phyloP scores from a whole-genome alignment of 2,113 vertebrate species.

The Falcunculus frontatus region DNA sequence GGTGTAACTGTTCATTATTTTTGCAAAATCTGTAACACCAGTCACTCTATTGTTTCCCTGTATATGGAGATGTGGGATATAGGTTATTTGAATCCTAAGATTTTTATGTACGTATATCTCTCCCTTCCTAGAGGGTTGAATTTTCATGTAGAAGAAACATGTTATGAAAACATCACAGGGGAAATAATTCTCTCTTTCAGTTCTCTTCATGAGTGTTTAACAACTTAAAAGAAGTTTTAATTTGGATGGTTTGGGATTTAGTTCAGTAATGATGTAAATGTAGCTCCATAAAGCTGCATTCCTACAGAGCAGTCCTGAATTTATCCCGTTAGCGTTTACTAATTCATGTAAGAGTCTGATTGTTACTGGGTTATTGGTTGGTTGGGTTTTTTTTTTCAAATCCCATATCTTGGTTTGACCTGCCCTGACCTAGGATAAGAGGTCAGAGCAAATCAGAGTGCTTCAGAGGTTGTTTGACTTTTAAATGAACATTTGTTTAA shows the following conservation, averaged over 20 bases:
- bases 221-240: background rate
- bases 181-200: background rate
- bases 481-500: conserved; percentile 49
- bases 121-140: background rate
- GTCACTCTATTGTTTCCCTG: background rate
- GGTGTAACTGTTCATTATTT: background rate
- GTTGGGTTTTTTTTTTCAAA: background rate
- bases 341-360: background rate
- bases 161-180: background rate
- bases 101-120: background rate
- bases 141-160: background rate
- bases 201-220: background rate
- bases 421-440: conserved; percentile 12
- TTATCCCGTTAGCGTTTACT: background rate
- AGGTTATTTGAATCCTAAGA: background rate
- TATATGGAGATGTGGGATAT: background rate
- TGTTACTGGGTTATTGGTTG: background rate
- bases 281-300: background rate
- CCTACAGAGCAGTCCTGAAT: background rate
- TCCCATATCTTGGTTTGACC: conserved; percentile 20
- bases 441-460: conserved; percentile 6
- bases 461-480: conserved; percentile 38
- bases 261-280: background rate
- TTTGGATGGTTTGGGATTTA: background rate
- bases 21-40: background rate